Conservation (phyloP, 2,113 vertebrate genomes). For the Thalassarche chlororhynchos region DNA sequence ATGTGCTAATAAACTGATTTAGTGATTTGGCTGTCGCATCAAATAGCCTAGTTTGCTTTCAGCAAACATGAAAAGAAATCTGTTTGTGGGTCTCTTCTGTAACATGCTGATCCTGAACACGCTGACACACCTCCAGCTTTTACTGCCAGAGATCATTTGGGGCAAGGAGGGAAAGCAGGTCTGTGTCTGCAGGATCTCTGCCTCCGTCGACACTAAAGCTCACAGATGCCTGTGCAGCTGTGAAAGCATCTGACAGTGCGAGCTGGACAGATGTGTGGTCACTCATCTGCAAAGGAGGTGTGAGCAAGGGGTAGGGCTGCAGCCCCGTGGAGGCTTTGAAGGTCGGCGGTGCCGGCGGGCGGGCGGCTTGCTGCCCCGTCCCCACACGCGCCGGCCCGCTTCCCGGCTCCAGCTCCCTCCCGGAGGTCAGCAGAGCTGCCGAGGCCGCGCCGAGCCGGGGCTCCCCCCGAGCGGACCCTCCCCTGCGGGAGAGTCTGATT, state of each 20-base stretch:
- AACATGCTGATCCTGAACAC: not conserved
- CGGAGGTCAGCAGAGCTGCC: not conserved
- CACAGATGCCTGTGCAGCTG: not conserved
- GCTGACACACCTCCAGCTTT: not conserved
- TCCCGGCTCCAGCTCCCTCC: not conserved
- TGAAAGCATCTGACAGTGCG: not conserved
- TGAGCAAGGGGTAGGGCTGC: not conserved
- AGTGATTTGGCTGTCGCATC: not conserved
- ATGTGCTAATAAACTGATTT: not conserved
- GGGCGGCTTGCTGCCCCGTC: not conserved
- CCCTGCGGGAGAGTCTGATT: too few species aligned
- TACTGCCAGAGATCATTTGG: fast-evolving
- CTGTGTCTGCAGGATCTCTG: not conserved
- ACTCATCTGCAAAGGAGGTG: not conserved
- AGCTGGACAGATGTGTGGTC: not conserved
- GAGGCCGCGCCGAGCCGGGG: not conserved
- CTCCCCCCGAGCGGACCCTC: not conserved
- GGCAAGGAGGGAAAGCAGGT: not conserved
- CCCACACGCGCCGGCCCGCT: fast-evolving
- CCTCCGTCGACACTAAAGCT: not conserved
- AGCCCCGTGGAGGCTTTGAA: not conserved
- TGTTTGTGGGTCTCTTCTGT: not conserved
- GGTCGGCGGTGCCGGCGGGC: not conserved
- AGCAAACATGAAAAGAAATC: not conserved
- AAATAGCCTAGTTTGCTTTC: not conserved